Base-by-base conservation (phyloP, 1,140 invertebrate species). In the Dermatophagoides farinae region DNA sequence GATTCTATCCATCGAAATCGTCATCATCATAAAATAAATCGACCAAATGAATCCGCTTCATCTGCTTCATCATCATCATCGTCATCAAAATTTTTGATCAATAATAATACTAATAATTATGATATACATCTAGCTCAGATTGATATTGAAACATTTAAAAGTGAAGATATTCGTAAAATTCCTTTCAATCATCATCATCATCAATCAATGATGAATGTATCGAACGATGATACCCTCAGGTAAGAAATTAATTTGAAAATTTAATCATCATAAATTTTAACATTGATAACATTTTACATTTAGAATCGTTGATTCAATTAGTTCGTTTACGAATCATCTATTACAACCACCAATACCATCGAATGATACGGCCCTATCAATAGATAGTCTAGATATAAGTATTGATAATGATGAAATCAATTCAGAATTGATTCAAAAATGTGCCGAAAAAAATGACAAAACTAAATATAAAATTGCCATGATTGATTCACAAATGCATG, bases 401-500 rank as follows among this genome's bases (percentile, higher is more conserved):
- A 75, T 79, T 60, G 70, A 73, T 31, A 78, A 78, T 50, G 31
- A 31, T 31, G 81, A 82, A 67, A 58, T 61, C n/a, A 60, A 37
- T 44, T 12, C 53, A 63, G 86, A 90, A 67, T 83, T 90, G 69
- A 80, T 91, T 67, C 76, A 89, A 40, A 74, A 74, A 0, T 91
- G 87, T 55, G 86, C 85, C 70, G 49, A 64, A 61, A 83, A 85
- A 14, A 31, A 31, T 31, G 89, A 92, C 68, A 89, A 89, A 74
- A 83, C 89, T 69, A 91, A 90, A 73, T 92, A 92, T 70, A 92
- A 87, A 55, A 89, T 92, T 67, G 87, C 87, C 52, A 91, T 91
- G 68, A 86, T 91, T 74, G 86, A 85, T 50, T 46, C 57, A 37
- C 40, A 46, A 59, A 16, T 43, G 12, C 40, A 59, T 16, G 46